Base-by-base conservation (phyloP, 2,113 vertebrate species). In the Rhabdomys dilectus region DNA sequence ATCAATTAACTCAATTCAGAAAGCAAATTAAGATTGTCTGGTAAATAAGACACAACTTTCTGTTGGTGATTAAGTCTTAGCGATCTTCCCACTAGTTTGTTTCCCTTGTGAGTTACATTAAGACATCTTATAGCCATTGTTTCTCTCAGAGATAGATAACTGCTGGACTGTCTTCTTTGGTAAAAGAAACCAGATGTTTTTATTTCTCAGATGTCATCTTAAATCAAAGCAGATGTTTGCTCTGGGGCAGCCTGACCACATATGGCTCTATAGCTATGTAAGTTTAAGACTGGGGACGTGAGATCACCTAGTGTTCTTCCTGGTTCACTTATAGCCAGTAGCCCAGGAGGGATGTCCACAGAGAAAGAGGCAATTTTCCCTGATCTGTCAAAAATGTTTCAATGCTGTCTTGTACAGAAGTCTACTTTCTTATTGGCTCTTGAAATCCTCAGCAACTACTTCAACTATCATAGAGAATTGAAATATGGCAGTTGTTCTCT, bases 1-100 rank as follows among this genome's bases (percentile, higher is more conserved):
- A 98, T 97, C 87, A 97, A 98, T 98, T 97, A 97, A 97, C 97
- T 98, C 93, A 58, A 58, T 98, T 98, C 91, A 95, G 93, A 95
- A 81, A 94, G 89, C 96, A 97, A 98, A 98, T 98, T 98, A 98
- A 97, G 75, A 58, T 88, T 48, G 17, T 91, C 72, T 97, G 80
- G 93, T 96, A 98, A 98, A 97, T 91, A 98, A 96, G 97, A 96
- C 94, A 72, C 96, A 97, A 96, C 76, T 97, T 97, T 96, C 77
- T 91, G 80, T 94, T 88, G 93, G 85, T 73, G 12, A 91, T 72
- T 64, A 91, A 97, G 95, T 53, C 96, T 93, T 81, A 64, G 97
- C 90, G 89, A 97, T 92, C 78, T 87, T n/a, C 53, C 73, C 95
- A 82, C 72, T 95, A 96, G 45, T 92, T 93, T 86, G 13, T 93